These are phyloP conservation scores for Stenichneumon culpator DNA, from an alignment of 2,888 invertebrate genomes.

Conservation along the genomic window DNA sequence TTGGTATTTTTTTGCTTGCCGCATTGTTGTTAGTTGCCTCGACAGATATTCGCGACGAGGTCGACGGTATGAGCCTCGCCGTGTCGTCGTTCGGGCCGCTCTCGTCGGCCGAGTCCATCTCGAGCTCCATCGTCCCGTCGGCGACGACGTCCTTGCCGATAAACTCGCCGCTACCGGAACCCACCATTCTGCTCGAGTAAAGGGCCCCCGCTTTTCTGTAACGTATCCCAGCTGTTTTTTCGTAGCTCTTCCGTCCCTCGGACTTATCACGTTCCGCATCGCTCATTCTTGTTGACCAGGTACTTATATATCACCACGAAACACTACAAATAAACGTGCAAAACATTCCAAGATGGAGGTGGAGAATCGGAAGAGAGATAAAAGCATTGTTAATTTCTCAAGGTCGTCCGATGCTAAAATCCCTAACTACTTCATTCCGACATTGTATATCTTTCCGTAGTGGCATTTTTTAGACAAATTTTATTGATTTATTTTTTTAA, in stretches of 20 bases:
- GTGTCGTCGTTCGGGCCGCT: conserved; percentile 76
- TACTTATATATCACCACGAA: conserved; percentile 72
- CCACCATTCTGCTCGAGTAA: conserved; percentile 79
- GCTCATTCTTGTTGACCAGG: conserved; percentile 77
- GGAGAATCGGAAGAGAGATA: background rate
- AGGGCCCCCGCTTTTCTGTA: conserved; percentile 74
- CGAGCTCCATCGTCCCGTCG: conserved; percentile 78
- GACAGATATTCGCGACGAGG: conserved; percentile 64
- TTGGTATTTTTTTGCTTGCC: conserved; percentile 60
- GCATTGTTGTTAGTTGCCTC: conserved; percentile 64
- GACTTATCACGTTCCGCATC: conserved; percentile 75
- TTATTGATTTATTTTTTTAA: no score
- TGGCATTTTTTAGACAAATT: no score
- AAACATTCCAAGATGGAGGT: conserved; percentile 21
- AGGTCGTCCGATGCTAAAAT: background rate
- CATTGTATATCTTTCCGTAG: no score
- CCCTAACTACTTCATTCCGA: no score
- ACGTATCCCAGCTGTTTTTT: conserved; percentile 72
- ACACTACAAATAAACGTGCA: conserved; percentile 70
- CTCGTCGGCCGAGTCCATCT: conserved; percentile 77
- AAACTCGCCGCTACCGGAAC: conserved; percentile 79
- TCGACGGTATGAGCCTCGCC: conserved; percentile 76
- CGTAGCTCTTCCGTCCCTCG: conserved; percentile 67
- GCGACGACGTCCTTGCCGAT: conserved; percentile 77
- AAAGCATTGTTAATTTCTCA: conserved; percentile 12